Evolutionary conservation across 2,888 invertebrate genomes (phyloP), one percentile per base, ranked within the genome.

Genomic region (Neelides folsomi): DNA sequence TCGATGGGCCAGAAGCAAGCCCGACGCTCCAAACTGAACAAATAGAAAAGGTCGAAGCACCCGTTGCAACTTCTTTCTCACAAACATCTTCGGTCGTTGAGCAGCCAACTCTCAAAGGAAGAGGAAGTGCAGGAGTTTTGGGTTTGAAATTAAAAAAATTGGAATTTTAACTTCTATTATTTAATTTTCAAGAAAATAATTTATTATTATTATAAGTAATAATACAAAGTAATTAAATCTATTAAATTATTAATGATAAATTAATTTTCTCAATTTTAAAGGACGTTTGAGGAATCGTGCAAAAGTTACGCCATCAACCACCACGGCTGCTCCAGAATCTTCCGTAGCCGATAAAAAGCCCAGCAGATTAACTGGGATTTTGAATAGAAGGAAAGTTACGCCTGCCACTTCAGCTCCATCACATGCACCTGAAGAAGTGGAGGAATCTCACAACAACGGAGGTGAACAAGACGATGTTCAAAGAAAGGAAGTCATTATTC

Each of bases 401-500:
- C 49, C 48, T 2, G 42, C 55, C 7, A 34, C 40, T 20, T 44
- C 48, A 4, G 42, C 55, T 9, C 52, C 55, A 39, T 16, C 43
- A 2, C 12, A 19, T 18, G 45, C 20, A 27, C 10, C 53, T 51
- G 27, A 52, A 56, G 40, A 52, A 51, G 12, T 56, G 54, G 19
- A 54, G 55, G 45, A 54, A 53, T 13, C 48, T 15, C 53, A 52
- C 34, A 52, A 56, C 43, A 52, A 51, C 12, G 57, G 54, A 34
- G 55, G 55, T 44, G 55, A 53, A 18, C 48, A 55, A 40, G 56
- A 56, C 13, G 58, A 62, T 34, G 40, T 47, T 36, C 54, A 52
- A 18, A 57, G 59, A 36, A 60, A 63, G 51, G 63, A 59, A n/a
- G 60, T 63, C 37, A 59, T 63, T 38, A 59, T 63, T 38, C 59